These are phyloP conservation scores for Macrostomum lignano DNA, from an alignment of 1,140 invertebrate species.

Conservation along the genomic window DNA sequence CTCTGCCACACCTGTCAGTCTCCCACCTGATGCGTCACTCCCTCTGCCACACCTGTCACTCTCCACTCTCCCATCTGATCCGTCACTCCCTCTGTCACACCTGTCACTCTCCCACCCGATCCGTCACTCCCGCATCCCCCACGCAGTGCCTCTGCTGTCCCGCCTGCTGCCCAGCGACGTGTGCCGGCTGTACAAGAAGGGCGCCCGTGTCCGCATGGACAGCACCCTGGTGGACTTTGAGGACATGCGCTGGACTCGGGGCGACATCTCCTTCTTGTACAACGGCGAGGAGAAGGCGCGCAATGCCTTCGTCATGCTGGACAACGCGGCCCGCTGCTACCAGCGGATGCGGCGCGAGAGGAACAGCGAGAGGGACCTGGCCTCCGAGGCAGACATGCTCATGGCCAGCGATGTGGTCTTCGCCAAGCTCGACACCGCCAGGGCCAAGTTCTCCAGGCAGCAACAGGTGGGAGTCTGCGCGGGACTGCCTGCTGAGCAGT, in stretches of 20 bases:
- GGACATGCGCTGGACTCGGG: constrained; percentile 32
- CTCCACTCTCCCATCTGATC: too few relatives aligned
- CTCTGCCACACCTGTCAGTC: too few relatives aligned
- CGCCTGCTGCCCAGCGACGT: constrained; percentile 82
- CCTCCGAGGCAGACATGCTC: constrained; percentile 78
- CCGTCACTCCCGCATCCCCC: too few relatives aligned
- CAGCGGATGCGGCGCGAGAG: constrained; percentile 44
- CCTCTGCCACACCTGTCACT: too few relatives aligned
- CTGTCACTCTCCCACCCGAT: too few relatives aligned
- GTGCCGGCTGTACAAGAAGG: constrained; percentile 71
- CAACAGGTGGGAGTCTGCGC: not conserved
- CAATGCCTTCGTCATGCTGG: constrained; percentile 48
- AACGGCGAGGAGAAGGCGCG: constrained; percentile 45
- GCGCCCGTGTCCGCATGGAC: constrained; percentile 68
- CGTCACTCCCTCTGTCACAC: too few relatives aligned
- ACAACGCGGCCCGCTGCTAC: constrained; percentile 66
- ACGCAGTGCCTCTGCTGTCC: constrained; percentile 63
- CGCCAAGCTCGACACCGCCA: constrained; percentile 81
- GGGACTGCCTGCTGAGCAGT: too few relatives aligned
- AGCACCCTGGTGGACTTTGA: constrained; percentile 73
- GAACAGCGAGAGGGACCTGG: constrained; percentile 51
- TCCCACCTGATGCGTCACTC: too few relatives aligned
- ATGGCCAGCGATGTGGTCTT: constrained; percentile 87
- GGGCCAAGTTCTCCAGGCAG: constrained; percentile 58
- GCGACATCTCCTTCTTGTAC: constrained; percentile 84